Evolutionary conservation across 1,140 invertebrate genomes (phyloP), one percentile per base, ranked within the genome.

Genomic region (Thereuonema tuberculata): DNA sequence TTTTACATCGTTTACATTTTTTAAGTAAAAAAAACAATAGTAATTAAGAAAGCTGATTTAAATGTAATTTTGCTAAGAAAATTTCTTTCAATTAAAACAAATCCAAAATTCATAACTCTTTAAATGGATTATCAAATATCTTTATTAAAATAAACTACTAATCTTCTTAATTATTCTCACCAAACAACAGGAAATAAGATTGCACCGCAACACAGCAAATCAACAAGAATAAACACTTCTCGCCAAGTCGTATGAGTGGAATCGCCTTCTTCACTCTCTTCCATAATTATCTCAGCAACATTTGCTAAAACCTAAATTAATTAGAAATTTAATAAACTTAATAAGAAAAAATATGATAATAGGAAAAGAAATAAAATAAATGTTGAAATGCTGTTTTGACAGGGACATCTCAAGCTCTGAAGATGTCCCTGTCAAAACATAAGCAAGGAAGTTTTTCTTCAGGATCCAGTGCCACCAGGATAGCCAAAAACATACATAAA

Each of bases 191-290:
- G 96, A 67, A 98, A 94, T 60, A 98, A 75, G 65, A 99, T 97
- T 53, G 93, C 91, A n/a, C 88, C 89, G 72, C 95, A 99, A 68
- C 95, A 99, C 0, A 98, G 74, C 55, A 99, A 75, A 76, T 99
- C 96, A 1, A 99, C 86, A 14, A 97, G 76, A 64, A 95, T 89
- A 70, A 98, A 95, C 24, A 98, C 82, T 66, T 95, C 84, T 28
- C 86, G 80, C 93, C 94, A 98, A 0, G 86, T 87, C 61, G 84
- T 83, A 70, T 96, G 88, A 62, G 88, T 84, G 2, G 84, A 79
- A 62, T 92, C 86, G 9, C 93, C 93, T 72, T 97, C 90, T 72
- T 98, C 95, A 63, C 90, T 94, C 76, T 99, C 96, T 66, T 95
- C 93, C 49, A 98, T 85, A 65, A 99, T 98, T 65, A 98, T 96